A percentile compares a stretch with the other conserved stretches of the same genome.
Evolutionary conservation across 2,888 invertebrate genomes (phyloP).

Genomic region (Cephus pulcher): DNA sequence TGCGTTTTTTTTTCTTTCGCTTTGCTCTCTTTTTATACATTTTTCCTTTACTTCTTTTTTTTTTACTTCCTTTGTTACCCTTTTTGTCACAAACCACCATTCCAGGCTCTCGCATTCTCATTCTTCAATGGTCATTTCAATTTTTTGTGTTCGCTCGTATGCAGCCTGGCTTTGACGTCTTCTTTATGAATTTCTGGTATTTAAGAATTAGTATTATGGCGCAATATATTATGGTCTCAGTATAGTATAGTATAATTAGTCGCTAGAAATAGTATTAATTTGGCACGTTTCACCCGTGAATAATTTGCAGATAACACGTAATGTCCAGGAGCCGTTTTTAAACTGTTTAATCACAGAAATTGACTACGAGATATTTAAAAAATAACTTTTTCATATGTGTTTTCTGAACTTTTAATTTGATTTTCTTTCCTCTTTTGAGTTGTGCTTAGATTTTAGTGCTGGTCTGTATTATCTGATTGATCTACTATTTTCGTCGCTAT

Average conservation of each 20-base stretch:
- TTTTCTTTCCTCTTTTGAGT: neutral
- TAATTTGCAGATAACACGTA: neutral
- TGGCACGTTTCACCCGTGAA: neutral
- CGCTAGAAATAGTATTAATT: neutral
- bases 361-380: no score
- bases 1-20: constrained; percentile 22
- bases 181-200: neutral
- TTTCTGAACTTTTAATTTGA: neutral
- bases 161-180: neutral
- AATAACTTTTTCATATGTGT: no score
- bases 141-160: constrained; percentile 29
- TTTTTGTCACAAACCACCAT: constrained; percentile 37
- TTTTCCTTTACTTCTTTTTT: constrained; percentile 58
- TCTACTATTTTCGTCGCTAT: neutral
- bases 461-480: neutral
- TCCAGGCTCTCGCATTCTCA: neutral
- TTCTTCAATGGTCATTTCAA: constrained; percentile 22
- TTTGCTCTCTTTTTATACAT: neutral
- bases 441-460: neutral
- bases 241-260: neutral
- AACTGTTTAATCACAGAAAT: no score
- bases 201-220: neutral
- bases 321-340: neutral
- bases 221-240: no score
- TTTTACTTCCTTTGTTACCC: constrained; percentile 66